Base-by-base conservation (phyloP, 2,113 vertebrate genomes). In the Sapajus apella region DNA sequence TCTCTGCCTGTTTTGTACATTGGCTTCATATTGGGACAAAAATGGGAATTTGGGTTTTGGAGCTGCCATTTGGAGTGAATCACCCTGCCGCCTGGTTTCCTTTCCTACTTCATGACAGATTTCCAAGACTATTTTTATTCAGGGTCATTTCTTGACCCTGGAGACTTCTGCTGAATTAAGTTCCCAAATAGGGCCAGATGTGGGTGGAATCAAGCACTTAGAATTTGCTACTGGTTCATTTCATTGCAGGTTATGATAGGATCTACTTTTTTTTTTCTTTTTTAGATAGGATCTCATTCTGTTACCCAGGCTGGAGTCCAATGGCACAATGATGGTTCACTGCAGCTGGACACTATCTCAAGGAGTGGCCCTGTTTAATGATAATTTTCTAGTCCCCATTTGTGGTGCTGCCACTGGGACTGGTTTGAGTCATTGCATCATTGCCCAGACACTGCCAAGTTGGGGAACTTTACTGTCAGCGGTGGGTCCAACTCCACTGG, bases 41-140 rank as follows among this genome's bases (percentile, higher is more conserved):
- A 98, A 98, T 96, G 97, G 96, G 96, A 94, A 94, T 95, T 97
- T 97, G 96, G 97, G 96, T 96, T 98, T 98, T 52, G 88, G 96
- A 97, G 86, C 96, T 97, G 96, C 97, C 96, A 90, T 97, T 98
- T 97, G 97, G 97, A 97, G 96, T 97, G 98, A 98, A 97, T 98
- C 97, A 97, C 94, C 92, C 96, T 91, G 83, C 96, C 20, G 90
- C 86, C 98, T 97, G 92, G 96, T 89, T 97, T 97, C 98, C 98
- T 91, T 92, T 97, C 97, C 96, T 95, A 20, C 89, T 96, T 92
- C 12, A 10, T 94, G 96, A 97, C 97, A 97, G 94, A 96, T 94
- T 97, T 98, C 96, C 97, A 97, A 96, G 96, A 94, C 97, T 98
- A 98, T 98, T 98, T 98, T 98, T 98, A 97, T 92, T 95, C 96